These are phyloP conservation scores for Empidonax alnorum DNA, from an alignment of 2,113 vertebrate genomes.

Conservation along the genomic window DNA sequence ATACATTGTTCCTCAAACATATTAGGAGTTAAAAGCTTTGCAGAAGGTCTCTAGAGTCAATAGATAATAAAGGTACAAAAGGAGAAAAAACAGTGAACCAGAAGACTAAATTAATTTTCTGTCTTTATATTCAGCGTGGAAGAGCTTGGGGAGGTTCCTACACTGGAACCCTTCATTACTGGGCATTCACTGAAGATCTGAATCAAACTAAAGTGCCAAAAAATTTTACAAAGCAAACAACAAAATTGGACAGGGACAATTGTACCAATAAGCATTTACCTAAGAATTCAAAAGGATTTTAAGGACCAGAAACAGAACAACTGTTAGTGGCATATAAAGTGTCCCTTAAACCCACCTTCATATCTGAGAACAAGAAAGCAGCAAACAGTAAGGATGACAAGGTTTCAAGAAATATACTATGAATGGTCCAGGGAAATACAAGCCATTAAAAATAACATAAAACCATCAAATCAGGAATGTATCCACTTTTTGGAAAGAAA, in stretches of 20 bases:
- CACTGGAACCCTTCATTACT: not conserved
- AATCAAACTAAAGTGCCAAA: not conserved
- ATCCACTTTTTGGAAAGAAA: not conserved
- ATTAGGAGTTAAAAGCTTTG: not conserved
- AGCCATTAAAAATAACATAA: not conserved
- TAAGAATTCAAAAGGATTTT: not conserved
- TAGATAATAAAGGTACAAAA: not conserved
- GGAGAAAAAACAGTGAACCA: not conserved
- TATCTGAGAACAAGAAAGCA: not conserved
- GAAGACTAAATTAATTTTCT: conserved; percentile 8
- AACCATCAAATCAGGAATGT: not conserved
- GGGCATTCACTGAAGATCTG: not conserved
- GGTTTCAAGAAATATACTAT: not conserved
- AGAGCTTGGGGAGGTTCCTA: not conserved
- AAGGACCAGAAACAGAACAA: not conserved
- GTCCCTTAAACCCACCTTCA: not conserved
- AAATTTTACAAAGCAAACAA: not conserved
- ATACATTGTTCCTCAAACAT: not conserved
- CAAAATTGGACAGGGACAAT: not conserved
- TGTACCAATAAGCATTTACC: not conserved
- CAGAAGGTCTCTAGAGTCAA: not conserved
- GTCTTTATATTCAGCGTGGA: not conserved
- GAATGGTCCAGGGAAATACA: not conserved
- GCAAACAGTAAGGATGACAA: not conserved
- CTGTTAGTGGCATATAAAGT: not conserved